phyloP scores from a whole-genome alignment of 1,140 invertebrate genomes.

The Aricia agestis region DNA sequence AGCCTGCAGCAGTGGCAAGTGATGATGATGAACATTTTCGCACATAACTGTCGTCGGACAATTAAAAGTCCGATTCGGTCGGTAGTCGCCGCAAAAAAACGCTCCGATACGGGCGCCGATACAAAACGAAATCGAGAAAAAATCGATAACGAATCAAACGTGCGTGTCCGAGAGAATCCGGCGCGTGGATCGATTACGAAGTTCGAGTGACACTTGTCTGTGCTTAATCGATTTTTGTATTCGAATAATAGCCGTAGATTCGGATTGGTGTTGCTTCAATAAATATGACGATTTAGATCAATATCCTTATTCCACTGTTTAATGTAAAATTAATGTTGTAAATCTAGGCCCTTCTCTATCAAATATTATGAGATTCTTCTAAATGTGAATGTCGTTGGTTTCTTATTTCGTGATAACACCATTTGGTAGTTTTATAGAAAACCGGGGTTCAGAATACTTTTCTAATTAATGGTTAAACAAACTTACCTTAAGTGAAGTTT shows the following conservation, averaged over 20 bases:
- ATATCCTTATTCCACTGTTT: too few relatives aligned
- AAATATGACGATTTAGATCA: too few relatives aligned
- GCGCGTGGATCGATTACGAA: constrained; percentile 52
- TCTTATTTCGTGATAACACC: too few relatives aligned
- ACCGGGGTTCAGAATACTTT: too few relatives aligned
- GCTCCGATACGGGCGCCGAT: constrained; percentile 43
- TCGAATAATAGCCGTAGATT: not conserved
- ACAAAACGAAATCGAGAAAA: constrained; percentile 35
- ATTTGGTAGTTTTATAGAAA: too few relatives aligned
- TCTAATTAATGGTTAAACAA: too few relatives aligned
- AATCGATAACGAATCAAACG: constrained; percentile 44
- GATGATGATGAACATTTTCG: not conserved
- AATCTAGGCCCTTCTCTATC: too few relatives aligned
- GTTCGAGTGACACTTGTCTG: constrained; percentile 1
- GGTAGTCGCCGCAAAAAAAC: constrained; percentile 35
- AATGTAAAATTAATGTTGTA: too few relatives aligned
- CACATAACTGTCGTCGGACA: not conserved
- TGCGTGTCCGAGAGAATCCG: constrained; percentile 58
- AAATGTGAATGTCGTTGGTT: too few relatives aligned
- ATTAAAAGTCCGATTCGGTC: not conserved
- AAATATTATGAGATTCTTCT: too few relatives aligned
- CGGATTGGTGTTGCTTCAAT: not conserved
- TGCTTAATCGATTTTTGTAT: not conserved
- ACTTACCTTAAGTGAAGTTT: too few relatives aligned
- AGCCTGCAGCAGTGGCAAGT: too few relatives aligned